Evolutionary conservation across 1,140 invertebrate genomes (phyloP), one percentile per base, ranked within the genome.

Genomic region (Caerostris extrusa): DNA sequence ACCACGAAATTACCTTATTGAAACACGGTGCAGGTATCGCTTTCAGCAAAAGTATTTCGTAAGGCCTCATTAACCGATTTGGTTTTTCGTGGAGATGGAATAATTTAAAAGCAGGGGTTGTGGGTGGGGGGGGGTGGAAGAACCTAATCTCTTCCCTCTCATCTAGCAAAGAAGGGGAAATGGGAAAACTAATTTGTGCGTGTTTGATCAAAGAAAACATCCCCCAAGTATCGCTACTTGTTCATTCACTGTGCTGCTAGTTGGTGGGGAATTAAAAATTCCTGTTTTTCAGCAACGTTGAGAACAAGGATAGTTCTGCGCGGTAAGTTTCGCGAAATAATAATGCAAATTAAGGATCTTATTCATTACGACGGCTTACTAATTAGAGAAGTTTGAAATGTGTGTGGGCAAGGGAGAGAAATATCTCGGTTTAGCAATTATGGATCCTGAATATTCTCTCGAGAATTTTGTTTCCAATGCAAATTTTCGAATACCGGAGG

Each of bases 141-240:
- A 34, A 50, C 8, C 53, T 50, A 77, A 50, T 50, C 71, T 77
- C 34, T 53, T 12, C 12, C 34, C 50, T 50, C 34, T 77, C 14
- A 67, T n/a, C 61, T n/a, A 67, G 17, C 14, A 67, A n/a, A 67
- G 71, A 50, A 50, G 6, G 5, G 34, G 53, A 12, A 50, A 34
- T 34, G 34, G 34, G 71, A 77, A 50, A 77, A 77, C 71, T 77
- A 77, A 77, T 77, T 77, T 77, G 34, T 53, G 34, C 71, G 34
- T 77, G 71, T 50, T 50, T 77, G 71, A 77, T 77, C 71, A 77
- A 77, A 53, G 71, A 77, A 77, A 77, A 77, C 71, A 77, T 77
- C 34, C 12, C 71, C 34, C 3, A 53, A 50, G 50, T 67, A 67
- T 67, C 17, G 61, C 3, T 67, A n/a, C 17, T n/a, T 34, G 34